Base-by-base conservation (phyloP, 2,797 vertebrate genomes). In the Anguilla marmorata region DNA sequence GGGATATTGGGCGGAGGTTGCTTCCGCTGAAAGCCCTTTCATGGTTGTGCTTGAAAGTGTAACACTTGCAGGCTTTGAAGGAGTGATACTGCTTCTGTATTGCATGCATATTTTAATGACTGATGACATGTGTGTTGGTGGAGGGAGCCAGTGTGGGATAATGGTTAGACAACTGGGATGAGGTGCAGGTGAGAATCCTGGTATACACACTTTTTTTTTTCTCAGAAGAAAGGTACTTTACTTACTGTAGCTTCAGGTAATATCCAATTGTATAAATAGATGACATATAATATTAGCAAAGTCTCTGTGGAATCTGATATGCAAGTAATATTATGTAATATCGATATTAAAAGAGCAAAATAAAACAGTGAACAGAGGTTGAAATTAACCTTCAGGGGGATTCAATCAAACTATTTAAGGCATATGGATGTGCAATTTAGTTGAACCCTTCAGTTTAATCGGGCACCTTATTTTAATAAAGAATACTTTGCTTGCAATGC, bases 121-220 rank as follows among this genome's bases (percentile, higher is more conserved):
- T 3, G 1, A 74, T 33, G 79, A 41, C 2, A 66, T 60, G 56
- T 11, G 45, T 85, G 60, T 74, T 69, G 66, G 63, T 86, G 63
- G 60, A 48, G 58, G 30, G 4, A 24, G 85, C 16, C 9, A 19
- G 50, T 19, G 54, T 85, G 33, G 21, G 11, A 48, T 45, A n/a
- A 9, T 74, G 60, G 21, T 14, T 72, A 37, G 24, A 86, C 30
- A 24, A 41, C 52, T 48, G 19, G 87, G 88, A 60, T 89, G 88
- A 90, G 88, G 63, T 52, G 50, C 12, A 84, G 76, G 89, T 63
- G 80, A 90, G 86, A 88, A 90, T 89, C 85, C 87, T 80, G 83
- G 86, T 41, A 27, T 11, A 76, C 41, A 27, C 54, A 11, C 50
- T 84, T 48, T 27, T 24, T 87, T 8, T 66, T 6, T 3, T 74